Base-by-base conservation (phyloP, 1,140 invertebrate species). In the Halesus radiatus region DNA sequence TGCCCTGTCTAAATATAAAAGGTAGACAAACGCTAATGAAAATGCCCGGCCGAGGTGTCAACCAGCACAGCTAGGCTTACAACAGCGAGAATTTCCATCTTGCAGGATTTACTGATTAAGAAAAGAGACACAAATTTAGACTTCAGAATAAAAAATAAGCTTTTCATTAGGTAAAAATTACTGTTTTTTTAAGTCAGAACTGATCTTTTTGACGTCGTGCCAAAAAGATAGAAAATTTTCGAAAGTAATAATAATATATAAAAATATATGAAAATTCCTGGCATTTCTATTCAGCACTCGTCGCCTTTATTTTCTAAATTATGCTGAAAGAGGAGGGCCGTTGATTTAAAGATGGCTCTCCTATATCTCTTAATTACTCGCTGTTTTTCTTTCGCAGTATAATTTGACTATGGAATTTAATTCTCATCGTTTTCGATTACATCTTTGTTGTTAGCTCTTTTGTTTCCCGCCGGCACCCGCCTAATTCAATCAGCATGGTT, bases 341-440 rank as follows among this genome's bases (percentile, higher is more conserved):
- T 60, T 62, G 74, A 62, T 66, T 72, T 60, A 53, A 72, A 54
- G 22, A 54, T 45, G 54, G 37, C 64, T 26, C 53, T 70, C 66
- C 37, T 79, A 78, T 79, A 80, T 78, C 76, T 83, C 77, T 81
- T 83, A 83, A 83, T 83, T 83, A 83, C 79, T 81, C 64, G 76
- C 78, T 83, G 82, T 81, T 81, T 83, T 83, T 83, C 82, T 83
- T 83, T 83, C 76, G 54, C 13, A 66, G 76, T 74, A 81, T 83
- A 83, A 83, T 83, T 83, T 81, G 82, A 81, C 82, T 83, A 83
- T 81, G 82, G 77, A 83, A 83, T 83, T 82, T 83, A 83, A 83
- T 83, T 83, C 79, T 83, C 79, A 80, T 80, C 81, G 76, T 83
- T 80, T 83, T 80, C 79, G 81, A 80, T 83, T 82, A 82, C 81